A percentile compares a stretch with the other conserved stretches of the same genome.
Evolutionary conservation across 53 echinoderm and acorn worm species (phyloP).

Genomic region (Crossaster papposus): DNA sequence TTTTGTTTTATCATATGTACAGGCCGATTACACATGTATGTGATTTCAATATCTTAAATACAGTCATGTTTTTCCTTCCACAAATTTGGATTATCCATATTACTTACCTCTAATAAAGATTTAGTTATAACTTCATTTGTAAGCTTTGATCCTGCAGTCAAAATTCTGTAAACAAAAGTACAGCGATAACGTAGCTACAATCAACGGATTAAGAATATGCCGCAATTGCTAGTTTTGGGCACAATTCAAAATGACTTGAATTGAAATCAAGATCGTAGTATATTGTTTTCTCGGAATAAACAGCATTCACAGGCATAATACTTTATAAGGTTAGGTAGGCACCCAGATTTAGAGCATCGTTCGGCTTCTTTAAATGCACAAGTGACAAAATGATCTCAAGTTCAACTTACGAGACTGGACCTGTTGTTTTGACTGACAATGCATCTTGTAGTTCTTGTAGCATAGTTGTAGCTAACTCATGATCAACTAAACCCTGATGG

Average conservation of each 20-base stretch:
- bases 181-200: too few species aligned
- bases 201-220: too few species aligned
- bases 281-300: too few species aligned
- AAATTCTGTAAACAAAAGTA: slow-evolving; percentile 41
- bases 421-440: slow-evolving; percentile 17
- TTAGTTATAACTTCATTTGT: slow-evolving; percentile 53
- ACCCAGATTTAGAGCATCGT: too few species aligned
- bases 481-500: slow-evolving; percentile 6
- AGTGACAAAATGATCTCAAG: neutral
- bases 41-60: too few species aligned
- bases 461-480: slow-evolving; percentile 45
- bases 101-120: slow-evolving; percentile 51
- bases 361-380: too few species aligned
- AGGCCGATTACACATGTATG: too few species aligned
- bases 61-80: too few species aligned
- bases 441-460: slow-evolving; percentile 48
- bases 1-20: neutral
- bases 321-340: too few species aligned
- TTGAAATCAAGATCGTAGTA: too few species aligned
- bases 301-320: too few species aligned
- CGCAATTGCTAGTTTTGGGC: neutral
- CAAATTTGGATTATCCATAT: neutral
- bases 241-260: too few species aligned
- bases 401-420: slow-evolving; percentile 44
- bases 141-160: slow-evolving; percentile 65